A percentile compares a stretch with the other conserved stretches of the same genome.
phyloP scores from a whole-genome alignment of 1,140 invertebrate genomes.

The Platorchestia sp. region DNA sequence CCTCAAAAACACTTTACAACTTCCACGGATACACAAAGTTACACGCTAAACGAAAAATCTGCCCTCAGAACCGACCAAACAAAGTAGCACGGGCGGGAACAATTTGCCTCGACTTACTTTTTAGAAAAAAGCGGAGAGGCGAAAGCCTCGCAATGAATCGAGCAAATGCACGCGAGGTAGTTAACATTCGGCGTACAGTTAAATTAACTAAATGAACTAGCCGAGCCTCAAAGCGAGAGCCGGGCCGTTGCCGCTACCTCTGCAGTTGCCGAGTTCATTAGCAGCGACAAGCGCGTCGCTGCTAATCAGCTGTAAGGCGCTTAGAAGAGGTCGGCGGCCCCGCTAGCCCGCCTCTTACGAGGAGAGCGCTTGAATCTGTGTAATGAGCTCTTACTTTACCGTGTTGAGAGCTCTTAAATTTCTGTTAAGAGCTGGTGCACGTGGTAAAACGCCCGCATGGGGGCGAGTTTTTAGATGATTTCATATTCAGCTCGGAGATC shows the following conservation, averaged over 20 bases:
- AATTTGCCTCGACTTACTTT: neutral
- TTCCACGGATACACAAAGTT: neutral
- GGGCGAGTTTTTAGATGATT: neutral
- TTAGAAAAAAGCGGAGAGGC: neutral
- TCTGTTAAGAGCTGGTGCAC: neutral
- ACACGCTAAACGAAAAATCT: no score
- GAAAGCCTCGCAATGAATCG: neutral
- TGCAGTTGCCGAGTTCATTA: constrained; percentile 13
- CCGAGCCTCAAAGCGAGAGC: neutral
- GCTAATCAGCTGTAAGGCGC: constrained; percentile 23
- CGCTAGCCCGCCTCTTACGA: neutral
- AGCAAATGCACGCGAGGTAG: neutral
- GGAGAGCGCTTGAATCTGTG: neutral
- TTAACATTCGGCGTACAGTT: neutral
- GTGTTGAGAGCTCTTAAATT: no score
- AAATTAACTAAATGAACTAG: constrained; percentile 2
- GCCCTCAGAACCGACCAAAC: neutral
- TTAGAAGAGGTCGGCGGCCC: neutral
- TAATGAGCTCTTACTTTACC: neutral
- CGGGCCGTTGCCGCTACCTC: neutral
- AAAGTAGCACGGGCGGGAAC: neutral
- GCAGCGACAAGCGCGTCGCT: neutral
- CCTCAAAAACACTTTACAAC: neutral
- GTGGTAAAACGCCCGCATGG: neutral
- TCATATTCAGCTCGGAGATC: neutral